Evolutionary conservation across 2,113 vertebrate species (phyloP), one percentile per base, ranked within the genome.

Genomic region (Apistogramma diplotaenia): DNA sequence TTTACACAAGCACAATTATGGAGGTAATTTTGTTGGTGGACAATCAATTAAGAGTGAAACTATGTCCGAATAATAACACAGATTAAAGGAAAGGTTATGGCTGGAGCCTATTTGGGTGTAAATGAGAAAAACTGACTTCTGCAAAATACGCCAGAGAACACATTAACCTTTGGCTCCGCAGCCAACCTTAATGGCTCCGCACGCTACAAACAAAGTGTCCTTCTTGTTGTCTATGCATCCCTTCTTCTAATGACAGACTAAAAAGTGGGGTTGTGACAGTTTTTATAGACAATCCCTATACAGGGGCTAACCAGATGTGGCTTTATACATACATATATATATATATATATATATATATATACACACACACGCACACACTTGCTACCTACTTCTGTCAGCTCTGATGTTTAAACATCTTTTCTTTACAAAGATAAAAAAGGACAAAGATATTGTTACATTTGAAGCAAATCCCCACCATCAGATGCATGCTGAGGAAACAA

Each of bases 11-110:
- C 82, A 79, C 91, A 91, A 93, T 91, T 90, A 91, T 70, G 72
- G 80, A 81, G 85, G 86, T 84, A 87, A 93, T 92, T 93, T 87
- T 84, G 78, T 85, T 59, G 76, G 85, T n/a, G 83, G 89, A 91
- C 90, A 89, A 93, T 93, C 91, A 91, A 93, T 94, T 92, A 92
- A 92, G 90, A 82, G 87, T 67, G 67, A 90, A 93, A 90, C 85
- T 85, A 90, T 84, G 85, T 90, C 81, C 8, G 79, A 53, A 80
- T 40, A 79, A 89, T 85, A 82, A 81, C 43, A 57, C 71, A 87
- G 88, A 93, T 92, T 83, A 91, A 89, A 93, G 82, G 74, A 59
- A 49, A 87, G 74, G 79, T 86, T 83, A 72, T 29, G 56, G 73
- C 56, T 35, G 57, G 75, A 85, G 74, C 79, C 53, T 25, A 70